Evolutionary conservation across 1,140 invertebrate species (phyloP).

Genomic region (Heliothis virescens): DNA sequence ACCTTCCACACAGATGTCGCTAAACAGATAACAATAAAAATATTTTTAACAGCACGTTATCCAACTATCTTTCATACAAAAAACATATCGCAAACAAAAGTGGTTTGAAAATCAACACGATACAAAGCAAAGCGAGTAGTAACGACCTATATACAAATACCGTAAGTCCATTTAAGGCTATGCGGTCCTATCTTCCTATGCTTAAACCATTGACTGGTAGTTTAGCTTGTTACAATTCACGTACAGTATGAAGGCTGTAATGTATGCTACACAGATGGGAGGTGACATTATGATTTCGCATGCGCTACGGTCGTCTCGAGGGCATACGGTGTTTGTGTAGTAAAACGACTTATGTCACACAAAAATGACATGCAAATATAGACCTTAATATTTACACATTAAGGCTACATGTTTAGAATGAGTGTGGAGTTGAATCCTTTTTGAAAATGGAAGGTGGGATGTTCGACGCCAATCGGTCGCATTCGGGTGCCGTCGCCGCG

Average conservation of each 20-base stretch:
- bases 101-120: constrained; percentile 62
- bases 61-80: constrained; percentile 53
- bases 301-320: constrained; percentile 64
- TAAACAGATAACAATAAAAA: constrained; percentile 41
- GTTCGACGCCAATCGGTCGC: constrained; percentile 58
- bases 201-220: constrained; percentile 24
- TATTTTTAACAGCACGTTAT: constrained; percentile 32
- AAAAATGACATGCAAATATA: constrained; percentile 3
- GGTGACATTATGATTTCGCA: constrained; percentile 59
- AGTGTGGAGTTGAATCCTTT: constrained; percentile 1
- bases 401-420: background rate
- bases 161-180: constrained; percentile 47
- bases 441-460: constrained; percentile 37
- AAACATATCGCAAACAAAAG: constrained; percentile 56
- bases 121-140: constrained; percentile 58
- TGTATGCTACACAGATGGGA: constrained; percentile 45
- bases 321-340: constrained; percentile 39
- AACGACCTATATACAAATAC: constrained; percentile 60
- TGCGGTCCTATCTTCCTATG: constrained; percentile 32
- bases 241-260: constrained; percentile 33
- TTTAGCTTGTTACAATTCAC: background rate
- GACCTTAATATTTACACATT: background rate
- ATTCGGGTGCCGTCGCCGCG: constrained; percentile 64
- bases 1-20: constrained; percentile 27
- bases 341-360: constrained; percentile 6